phyloP scores from a whole-genome alignment of 2,113 vertebrate species.

The Uria aalge region DNA sequence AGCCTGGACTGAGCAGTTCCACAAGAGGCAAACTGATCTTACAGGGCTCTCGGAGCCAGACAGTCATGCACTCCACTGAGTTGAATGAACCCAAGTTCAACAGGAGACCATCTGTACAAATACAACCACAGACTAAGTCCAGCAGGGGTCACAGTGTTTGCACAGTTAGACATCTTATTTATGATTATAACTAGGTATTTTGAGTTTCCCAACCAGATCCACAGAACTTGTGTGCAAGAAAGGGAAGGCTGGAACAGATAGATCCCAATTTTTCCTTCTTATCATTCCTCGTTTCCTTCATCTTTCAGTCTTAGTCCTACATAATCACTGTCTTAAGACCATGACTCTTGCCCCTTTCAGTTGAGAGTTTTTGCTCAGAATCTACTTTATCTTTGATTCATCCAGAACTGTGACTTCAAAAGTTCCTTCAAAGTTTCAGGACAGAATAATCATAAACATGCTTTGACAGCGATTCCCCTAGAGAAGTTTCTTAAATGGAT shows the following conservation, averaged over 20 bases:
- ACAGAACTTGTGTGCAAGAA: neutral
- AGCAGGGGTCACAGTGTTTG: neutral
- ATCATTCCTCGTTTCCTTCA: neutral
- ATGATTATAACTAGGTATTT: neutral
- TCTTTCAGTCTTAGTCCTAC: neutral
- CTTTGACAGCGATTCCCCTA: neutral
- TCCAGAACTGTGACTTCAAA: neutral
- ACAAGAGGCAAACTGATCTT: neutral
- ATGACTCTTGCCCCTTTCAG: neutral
- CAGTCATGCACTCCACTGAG: fast-evolving
- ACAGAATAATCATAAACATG: neutral
- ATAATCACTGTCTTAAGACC: neutral
- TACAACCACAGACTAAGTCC: neutral
- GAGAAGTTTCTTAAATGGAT: neutral
- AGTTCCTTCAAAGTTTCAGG: neutral
- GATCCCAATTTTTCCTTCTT: neutral
- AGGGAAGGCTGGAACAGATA: neutral
- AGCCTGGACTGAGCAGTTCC: neutral
- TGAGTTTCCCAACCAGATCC: neutral
- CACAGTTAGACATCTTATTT: neutral
- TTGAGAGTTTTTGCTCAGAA: neutral
- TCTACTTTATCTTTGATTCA: neutral
- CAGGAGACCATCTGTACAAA: neutral
- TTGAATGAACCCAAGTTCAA: neutral
- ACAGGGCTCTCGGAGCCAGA: neutral